These are phyloP conservation scores for Tachysurus fulvidraco DNA, from an alignment of 2,113 vertebrate genomes.

Conservation along the genomic window DNA sequence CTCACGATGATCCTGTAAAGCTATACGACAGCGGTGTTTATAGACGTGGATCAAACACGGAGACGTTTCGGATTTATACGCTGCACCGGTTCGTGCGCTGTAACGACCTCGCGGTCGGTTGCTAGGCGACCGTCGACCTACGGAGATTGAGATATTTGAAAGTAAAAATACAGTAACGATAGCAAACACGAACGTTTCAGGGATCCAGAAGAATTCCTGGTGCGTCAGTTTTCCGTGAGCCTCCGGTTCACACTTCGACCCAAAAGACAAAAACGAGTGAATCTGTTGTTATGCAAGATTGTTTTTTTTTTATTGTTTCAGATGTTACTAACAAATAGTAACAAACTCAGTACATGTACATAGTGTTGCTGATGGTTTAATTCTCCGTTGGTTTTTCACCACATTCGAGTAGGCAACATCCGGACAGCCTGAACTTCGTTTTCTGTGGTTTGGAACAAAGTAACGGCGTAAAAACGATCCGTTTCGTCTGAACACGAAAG, in stretches of 20 bases:
- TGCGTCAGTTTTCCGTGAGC: background rate
- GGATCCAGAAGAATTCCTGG: background rate
- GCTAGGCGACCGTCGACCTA: background rate
- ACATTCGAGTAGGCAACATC: conserved; percentile 54
- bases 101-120: background rate
- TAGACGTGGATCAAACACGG: no score
- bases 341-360: conserved; percentile 65
- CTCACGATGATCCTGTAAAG: no score
- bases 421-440: conserved; percentile 62
- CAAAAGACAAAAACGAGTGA: conserved; percentile 61
- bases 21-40: no score
- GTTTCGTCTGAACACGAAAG: conserved; percentile 11
- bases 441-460: conserved; percentile 57
- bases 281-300: conserved; percentile 61
- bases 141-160: background rate
- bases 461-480: conserved; percentile 71
- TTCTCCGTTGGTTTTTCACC: conserved; percentile 58
- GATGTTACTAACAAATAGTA: conserved; percentile 74
- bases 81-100: background rate
- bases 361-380: conserved; percentile 56
- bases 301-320: conserved; percentile 66
- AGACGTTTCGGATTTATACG: no score
- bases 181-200: background rate
- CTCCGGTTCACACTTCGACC: conserved; percentile 7
- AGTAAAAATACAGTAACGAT: no score